Base-by-base conservation (phyloP, 1,140 invertebrate genomes). In the Drosophila sechellia region DNA sequence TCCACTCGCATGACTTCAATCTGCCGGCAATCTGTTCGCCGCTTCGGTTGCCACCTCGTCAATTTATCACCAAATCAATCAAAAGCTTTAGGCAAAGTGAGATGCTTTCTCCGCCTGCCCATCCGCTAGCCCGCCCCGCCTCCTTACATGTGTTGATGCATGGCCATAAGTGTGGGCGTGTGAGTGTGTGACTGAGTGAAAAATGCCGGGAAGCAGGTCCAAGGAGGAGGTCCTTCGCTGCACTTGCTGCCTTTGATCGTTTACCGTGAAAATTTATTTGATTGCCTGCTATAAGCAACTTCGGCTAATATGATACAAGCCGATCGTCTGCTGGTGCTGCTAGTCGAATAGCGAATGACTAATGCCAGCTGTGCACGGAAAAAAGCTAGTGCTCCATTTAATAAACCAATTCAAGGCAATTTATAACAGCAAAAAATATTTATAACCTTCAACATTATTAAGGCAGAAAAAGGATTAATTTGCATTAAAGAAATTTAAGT, bases 61-160 rank as follows among this genome's bases (percentile, higher is more conserved):
- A 84, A 89, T 89, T 89, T 90, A 89, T 89, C 85, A 90, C 64
- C 85, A 90, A 89, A 89, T 89, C 84, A 89, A 89, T 89, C 84
- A 89, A 87, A 89, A 68, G 85, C 78, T 66, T 77, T 63, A 77
- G 74, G 66, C 79, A 81, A 77, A 75, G 61, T 49, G 42, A 56
- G 48, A 52, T 69, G 70, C 65, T 35, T 54, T 40, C 34, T 58
- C 34, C 42, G 35, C 31, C 15, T 3, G 13, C 34, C n/a, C 10
- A 27, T 58, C 34, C 42, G 35, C 31, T 12, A 4, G 8, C 22
- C n/a, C 10, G 35, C 17, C 17, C 39, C 49, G 22, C 65, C 50
- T 42, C 2, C 1, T 52, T 4, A 48, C 56, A 68, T 50, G 42
- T 77, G 22, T 43, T 68, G 74, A 17, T 48, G 52, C 43, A 45